Conservation (phyloP, 1,140 invertebrate species). For the honey bee (Apis mellifera) region Amel_HAv3.1 CM009935.2:12607001-12607500, state of each 20-base stretch:
- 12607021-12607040: conserved; percentile 88
- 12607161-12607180: conserved; percentile 90
- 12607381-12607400: conserved; percentile 89
- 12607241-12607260: conserved; percentile 91
- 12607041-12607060: conserved; percentile 87
- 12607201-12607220: conserved; percentile 88
- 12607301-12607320: not conserved
- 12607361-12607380: conserved; percentile 83
- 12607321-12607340: not conserved
- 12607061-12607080: conserved; percentile 90
- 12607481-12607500: conserved; percentile 69
- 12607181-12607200: conserved; percentile 90
- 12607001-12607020: conserved; percentile 92
- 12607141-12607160: conserved; percentile 89
- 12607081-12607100: conserved; percentile 87
- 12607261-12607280: conserved; percentile 88
- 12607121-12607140: conserved; percentile 91
- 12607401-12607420: conserved; percentile 90
- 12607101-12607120: conserved; percentile 89
- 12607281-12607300: conserved; percentile 94
- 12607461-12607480: conserved; percentile 83
- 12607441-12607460: conserved; percentile 91
- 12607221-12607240: conserved; percentile 92
- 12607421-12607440: conserved; percentile 90
- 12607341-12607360: not conserved